A percentile compares a stretch with the other conserved stretches of the same genome.
These are phyloP conservation scores for Meloidogyne floridensis DNA, from an alignment of 1,140 invertebrate genomes.

Conservation along the genomic window DNA sequence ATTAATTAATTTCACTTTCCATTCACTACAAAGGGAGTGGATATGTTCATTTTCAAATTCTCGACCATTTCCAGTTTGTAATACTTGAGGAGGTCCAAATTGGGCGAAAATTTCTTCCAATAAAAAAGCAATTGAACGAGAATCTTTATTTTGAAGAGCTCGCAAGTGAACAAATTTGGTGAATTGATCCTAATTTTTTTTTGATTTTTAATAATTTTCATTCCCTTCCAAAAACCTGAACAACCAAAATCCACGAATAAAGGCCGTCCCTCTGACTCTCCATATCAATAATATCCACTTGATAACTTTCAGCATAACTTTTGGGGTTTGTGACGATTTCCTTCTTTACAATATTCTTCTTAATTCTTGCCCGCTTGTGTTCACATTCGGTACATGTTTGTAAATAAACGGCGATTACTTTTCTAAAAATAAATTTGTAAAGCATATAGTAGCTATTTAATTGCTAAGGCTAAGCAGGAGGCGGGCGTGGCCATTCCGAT, in stretches of 20 bases:
- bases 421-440: too few relatives aligned
- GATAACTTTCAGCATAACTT: too few relatives aligned
- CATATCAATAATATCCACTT: neutral
- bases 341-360: too few relatives aligned
- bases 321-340: too few relatives aligned
- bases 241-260: neutral
- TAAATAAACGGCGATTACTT: too few relatives aligned
- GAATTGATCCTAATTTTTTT: neutral
- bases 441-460: too few relatives aligned
- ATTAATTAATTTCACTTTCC: neutral
- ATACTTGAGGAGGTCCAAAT: neutral
- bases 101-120: constrained; percentile 5
- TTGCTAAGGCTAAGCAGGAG: too few relatives aligned
- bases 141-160: neutral
- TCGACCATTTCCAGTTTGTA: neutral
- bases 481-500: too few relatives aligned
- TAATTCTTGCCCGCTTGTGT: too few relatives aligned
- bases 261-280: neutral
- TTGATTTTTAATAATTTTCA: neutral
- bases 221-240: neutral
- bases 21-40: neutral
- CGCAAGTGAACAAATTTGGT: neutral
- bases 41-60: too few relatives aligned
- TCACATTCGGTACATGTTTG: too few relatives aligned
- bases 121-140: neutral